Base-by-base conservation (phyloP, 2,113 vertebrate species). In the Cyprinodon variegatus region DNA sequence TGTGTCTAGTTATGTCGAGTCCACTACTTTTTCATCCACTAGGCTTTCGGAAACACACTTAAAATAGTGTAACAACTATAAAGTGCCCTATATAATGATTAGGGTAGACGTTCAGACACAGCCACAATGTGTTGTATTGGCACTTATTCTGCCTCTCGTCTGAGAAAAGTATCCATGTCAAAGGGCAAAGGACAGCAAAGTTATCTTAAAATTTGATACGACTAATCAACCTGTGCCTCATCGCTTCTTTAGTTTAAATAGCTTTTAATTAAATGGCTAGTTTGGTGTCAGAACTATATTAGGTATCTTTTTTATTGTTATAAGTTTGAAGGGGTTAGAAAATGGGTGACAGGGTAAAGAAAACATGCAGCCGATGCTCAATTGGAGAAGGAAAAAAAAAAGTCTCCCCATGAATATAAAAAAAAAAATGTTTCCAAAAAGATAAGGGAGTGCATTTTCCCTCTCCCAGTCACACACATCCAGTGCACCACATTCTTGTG, bases 211-310 rank as follows among this genome's bases (percentile, higher is more conserved):
- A 8, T 2, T 45, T 9, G 50, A n/a, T 57, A 9, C 50, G 7
- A 20, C 50, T 57, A 0, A 57, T 8, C 4, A 53, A 3, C 48
- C 48, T 17, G 1, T 50, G 50, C 17, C 17, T 53, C 73, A 77
- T 91, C 81, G 73, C 86, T 86, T 68, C 85, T 88, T 84, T 83
- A 92, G 88, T 94, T 93, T 92, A 91, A 88, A 93, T 90, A 93
- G 91, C 90, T 87, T 92, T 87, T 90, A 83, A 92, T 79, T 82
- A 29, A 29, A 29, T 92, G 83, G 92, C 87, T 86, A 72, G 76
- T 91, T 85, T 88, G 70, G 61, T 74, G 64, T 62, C 83, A 77
- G 41, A 82, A 81, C 75, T 81, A 77, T 48, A 74, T n/a, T 48
- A 73, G 77, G 48, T 74, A 70, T 78, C 78, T 87, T 88, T 84